phyloP scores from a whole-genome alignment of 2,797 vertebrate genomes.

The Crocidura indochinensis region DNA sequence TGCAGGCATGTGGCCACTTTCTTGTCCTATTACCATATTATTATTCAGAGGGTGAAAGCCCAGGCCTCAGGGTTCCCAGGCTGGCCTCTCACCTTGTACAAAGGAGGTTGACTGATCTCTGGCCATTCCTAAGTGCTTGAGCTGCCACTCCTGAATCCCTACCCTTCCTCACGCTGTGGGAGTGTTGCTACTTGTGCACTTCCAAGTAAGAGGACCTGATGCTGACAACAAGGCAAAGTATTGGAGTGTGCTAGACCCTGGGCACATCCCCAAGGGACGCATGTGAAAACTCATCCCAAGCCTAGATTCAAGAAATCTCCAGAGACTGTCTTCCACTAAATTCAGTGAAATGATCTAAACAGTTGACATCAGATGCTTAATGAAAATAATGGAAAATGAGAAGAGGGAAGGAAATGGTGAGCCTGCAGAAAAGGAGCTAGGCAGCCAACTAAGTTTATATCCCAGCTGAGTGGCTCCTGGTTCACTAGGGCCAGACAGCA shows the following conservation, averaged over 20 bases:
- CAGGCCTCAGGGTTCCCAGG: neutral
- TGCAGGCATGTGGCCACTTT: neutral
- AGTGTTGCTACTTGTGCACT: neutral
- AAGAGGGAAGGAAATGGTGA: neutral
- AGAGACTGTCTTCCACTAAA: slow-evolving; percentile 35
- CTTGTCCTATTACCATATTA: neutral
- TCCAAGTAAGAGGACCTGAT: too few relatives aligned
- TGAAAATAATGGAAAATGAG: slow-evolving; percentile 17
- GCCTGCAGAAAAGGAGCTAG: neutral
- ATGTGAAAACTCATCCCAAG: neutral
- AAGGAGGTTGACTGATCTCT: neutral
- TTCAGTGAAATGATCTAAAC: slow-evolving; percentile 38
- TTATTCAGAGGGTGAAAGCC: neutral
- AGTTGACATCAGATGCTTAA: slow-evolving; percentile 49
- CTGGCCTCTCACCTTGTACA: neutral
- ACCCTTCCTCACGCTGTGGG: neutral
- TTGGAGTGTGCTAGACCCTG: too few relatives aligned
- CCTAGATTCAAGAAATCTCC: neutral
- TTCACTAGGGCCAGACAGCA: neutral
- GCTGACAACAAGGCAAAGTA: neutral
- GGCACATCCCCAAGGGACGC: neutral
- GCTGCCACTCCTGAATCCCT: neutral
- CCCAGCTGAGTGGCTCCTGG: neutral
- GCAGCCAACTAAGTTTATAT: neutral
- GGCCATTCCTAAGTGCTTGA: neutral